A percentile compares a stretch with the other conserved stretches of the same genome.
Evolutionary conservation across 2,888 invertebrate genomes (phyloP).

Genomic region (Lottia scabra): DNA sequence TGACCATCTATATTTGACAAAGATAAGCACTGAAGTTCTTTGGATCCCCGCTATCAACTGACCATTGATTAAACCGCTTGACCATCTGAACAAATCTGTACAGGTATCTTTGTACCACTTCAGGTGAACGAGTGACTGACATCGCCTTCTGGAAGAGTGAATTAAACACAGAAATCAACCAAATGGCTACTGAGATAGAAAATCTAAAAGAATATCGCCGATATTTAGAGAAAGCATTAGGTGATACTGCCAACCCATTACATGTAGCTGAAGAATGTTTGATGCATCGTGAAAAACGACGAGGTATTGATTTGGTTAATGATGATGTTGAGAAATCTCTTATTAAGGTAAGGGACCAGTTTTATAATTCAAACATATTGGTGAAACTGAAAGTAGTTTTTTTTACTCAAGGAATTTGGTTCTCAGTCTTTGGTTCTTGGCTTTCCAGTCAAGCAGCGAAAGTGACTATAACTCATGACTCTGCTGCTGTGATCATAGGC

Average conservation of each 20-base stretch:
- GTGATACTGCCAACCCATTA: slow-evolving; percentile 86
- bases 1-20: not conserved
- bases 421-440: too few species aligned
- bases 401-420: too few species aligned
- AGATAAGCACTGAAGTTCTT: too few species aligned
- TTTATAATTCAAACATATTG: not conserved
- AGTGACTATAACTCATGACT: too few species aligned
- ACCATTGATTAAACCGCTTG: too few species aligned
- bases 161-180: slow-evolving; percentile 83
- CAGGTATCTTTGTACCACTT: too few species aligned
- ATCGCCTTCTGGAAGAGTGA: slow-evolving; percentile 72
- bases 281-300: slow-evolving; percentile 88
- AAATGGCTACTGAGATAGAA: slow-evolving; percentile 78
- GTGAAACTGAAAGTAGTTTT: too few species aligned
- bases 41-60: too few species aligned
- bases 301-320: slow-evolving; percentile 89
- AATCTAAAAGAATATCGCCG: slow-evolving; percentile 70
- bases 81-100: too few species aligned
- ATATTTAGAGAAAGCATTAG: slow-evolving; percentile 77
- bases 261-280: slow-evolving; percentile 93
- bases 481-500: too few species aligned
- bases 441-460: too few species aligned
- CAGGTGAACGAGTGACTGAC: slow-evolving; percentile 56
- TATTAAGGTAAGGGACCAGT: slow-evolving; percentile 71
- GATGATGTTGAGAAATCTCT: slow-evolving; percentile 88